Conservation (phyloP, 2,888 invertebrate genomes). For the Apocheima hispidaria region DNA sequence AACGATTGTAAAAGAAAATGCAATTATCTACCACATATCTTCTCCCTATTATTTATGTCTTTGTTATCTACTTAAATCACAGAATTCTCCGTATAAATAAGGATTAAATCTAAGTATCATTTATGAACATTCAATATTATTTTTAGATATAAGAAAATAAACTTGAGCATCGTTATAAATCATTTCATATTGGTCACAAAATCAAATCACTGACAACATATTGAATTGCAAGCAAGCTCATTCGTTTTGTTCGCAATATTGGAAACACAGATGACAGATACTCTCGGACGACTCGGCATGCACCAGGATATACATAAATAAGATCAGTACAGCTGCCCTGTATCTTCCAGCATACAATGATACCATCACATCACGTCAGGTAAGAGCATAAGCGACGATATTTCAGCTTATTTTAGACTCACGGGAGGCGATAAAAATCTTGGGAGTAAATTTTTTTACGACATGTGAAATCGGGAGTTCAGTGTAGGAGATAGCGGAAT, state of each 20-base stretch:
- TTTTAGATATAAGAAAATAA: neutral
- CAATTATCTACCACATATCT: too few species aligned
- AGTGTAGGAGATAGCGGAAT: constrained; percentile 61
- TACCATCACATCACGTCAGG: constrained; percentile 57
- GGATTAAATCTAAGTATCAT: too few species aligned
- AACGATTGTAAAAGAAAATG: too few species aligned
- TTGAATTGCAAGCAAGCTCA: neutral
- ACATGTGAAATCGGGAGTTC: constrained; percentile 67
- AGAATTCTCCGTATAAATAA: too few species aligned
- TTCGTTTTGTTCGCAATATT: neutral
- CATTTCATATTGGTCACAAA: neutral
- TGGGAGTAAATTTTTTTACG: constrained; percentile 67
- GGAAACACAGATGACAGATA: constrained; percentile 52
- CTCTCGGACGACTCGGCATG: constrained; percentile 47
- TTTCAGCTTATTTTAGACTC: constrained; percentile 63
- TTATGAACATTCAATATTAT: too few species aligned
- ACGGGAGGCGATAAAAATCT: constrained; percentile 63
- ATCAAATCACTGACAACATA: neutral
- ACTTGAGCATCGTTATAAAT: neutral
- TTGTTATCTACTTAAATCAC: too few species aligned
- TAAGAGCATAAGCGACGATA: constrained; percentile 55
- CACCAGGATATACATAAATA: constrained; percentile 66
- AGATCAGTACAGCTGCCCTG: constrained; percentile 68
- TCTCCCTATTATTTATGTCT: too few species aligned
- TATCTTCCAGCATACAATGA: constrained; percentile 58